These are phyloP conservation scores for Oreochromis spilurus DNA, from an alignment of 2,113 vertebrate species.

Conservation along the genomic window DNA sequence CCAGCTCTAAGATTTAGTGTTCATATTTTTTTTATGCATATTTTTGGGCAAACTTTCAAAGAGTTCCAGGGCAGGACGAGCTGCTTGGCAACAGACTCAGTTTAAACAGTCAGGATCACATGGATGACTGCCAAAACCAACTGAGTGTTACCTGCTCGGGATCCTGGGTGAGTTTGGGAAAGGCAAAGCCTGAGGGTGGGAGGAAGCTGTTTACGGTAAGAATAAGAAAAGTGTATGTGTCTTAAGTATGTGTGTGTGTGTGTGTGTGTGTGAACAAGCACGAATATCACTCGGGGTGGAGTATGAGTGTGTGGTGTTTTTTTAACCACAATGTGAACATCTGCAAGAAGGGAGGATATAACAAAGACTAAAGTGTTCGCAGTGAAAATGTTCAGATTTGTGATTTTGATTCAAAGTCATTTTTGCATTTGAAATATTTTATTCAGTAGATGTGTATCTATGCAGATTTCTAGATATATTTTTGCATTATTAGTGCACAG, in stretches of 20 bases:
- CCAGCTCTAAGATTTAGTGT: background rate
- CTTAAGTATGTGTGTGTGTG: background rate
- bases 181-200: slow-evolving; percentile 50
- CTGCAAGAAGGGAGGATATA: slow-evolving; percentile 5
- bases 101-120: slow-evolving; percentile 38
- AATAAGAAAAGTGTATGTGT: slow-evolving; percentile 17
- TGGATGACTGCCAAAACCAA: slow-evolving; percentile 64
- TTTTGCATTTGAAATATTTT: background rate
- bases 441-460: background rate
- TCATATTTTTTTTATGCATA: slow-evolving; percentile 12
- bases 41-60: slow-evolving; percentile 33
- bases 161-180: slow-evolving; percentile 47
- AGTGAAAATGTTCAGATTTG: background rate
- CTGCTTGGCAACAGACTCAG: slow-evolving; percentile 44
- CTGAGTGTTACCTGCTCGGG: slow-evolving; percentile 58
- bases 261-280: background rate
- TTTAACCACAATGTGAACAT: slow-evolving; percentile 30
- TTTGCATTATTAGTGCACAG: background rate
- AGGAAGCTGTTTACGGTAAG: slow-evolving; percentile 55
- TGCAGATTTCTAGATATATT: background rate
- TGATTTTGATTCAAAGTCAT: background rate
- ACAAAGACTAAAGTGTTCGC: background rate
- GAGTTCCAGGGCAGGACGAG: slow-evolving; percentile 36
- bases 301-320: background rate
- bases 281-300: slow-evolving; percentile 25